phyloP scores from a whole-genome alignment of 2,113 vertebrate genomes.

The Grus americana region DNA sequence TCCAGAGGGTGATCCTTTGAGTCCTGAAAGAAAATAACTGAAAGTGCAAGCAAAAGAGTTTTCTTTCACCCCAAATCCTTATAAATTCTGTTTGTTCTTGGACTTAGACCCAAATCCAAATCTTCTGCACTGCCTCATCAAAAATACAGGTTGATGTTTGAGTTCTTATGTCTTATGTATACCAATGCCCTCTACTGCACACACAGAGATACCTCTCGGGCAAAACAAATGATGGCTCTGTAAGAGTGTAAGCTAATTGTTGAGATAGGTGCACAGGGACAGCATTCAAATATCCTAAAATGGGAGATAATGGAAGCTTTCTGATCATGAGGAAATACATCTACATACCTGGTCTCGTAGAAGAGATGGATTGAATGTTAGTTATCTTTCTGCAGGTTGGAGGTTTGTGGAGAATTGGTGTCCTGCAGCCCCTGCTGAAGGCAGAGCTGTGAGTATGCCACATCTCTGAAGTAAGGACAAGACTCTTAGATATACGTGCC shows the following conservation, averaged over 20 bases:
- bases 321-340: not conserved
- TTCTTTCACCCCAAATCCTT: constrained; percentile 5
- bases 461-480: not conserved
- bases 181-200: not conserved
- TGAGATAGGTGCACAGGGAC: not conserved
- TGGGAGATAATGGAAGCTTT: not conserved
- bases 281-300: not conserved
- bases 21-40: constrained; percentile 4
- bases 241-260: not conserved
- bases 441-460: not conserved
- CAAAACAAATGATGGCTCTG: not conserved
- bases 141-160: constrained; percentile 50
- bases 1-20: not conserved
- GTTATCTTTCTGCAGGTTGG: not conserved
- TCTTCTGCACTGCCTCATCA: constrained; percentile 16
- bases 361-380: not conserved
- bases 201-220: not conserved
- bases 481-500: not conserved
- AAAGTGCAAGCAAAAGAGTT: not conserved
- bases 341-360: not conserved
- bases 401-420: not conserved
- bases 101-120: constrained; percentile 8
- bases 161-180: constrained; percentile 11
- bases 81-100: constrained; percentile 47
- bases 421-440: not conserved